Conservation (phyloP, 2,797 vertebrate species). For the Tamandua tetradactyla region DNA sequence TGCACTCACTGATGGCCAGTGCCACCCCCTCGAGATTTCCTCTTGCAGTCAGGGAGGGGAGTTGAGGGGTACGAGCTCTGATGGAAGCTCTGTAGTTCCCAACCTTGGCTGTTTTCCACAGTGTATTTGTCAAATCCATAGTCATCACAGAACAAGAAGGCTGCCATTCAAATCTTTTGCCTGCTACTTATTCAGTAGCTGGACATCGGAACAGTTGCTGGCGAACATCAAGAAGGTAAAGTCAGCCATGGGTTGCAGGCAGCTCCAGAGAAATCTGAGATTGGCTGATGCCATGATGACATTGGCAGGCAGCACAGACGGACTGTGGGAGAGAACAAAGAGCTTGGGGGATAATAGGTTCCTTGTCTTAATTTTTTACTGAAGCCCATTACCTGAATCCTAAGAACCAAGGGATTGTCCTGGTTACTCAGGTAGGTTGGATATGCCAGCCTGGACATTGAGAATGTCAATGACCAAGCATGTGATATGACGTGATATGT, state of each 20-base stretch:
- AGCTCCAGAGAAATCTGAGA: background rate
- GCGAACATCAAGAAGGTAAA: background rate
- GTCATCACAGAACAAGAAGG: slow-evolving; percentile 26
- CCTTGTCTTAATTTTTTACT: background rate
- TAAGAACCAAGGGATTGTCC: background rate
- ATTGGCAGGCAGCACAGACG: background rate
- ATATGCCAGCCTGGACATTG: background rate
- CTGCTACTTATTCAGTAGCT: background rate
- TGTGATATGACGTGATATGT: background rate
- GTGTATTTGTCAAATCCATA: background rate
- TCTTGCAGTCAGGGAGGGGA: background rate
- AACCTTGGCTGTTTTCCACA: background rate
- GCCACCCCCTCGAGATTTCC: background rate
- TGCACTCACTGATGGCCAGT: background rate
- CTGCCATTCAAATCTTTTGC: background rate
- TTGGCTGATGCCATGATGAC: background rate
- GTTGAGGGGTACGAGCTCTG: background rate
- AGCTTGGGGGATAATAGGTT: background rate
- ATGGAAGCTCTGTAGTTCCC: background rate
- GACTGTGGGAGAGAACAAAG: background rate
- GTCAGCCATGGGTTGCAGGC: background rate
- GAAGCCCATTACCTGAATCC: background rate
- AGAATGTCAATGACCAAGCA: background rate
- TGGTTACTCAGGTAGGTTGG: background rate
- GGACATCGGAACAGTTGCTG: background rate